phyloP scores from a whole-genome alignment of 1,140 invertebrate genomes.

The Drosophila takahashii region DNA sequence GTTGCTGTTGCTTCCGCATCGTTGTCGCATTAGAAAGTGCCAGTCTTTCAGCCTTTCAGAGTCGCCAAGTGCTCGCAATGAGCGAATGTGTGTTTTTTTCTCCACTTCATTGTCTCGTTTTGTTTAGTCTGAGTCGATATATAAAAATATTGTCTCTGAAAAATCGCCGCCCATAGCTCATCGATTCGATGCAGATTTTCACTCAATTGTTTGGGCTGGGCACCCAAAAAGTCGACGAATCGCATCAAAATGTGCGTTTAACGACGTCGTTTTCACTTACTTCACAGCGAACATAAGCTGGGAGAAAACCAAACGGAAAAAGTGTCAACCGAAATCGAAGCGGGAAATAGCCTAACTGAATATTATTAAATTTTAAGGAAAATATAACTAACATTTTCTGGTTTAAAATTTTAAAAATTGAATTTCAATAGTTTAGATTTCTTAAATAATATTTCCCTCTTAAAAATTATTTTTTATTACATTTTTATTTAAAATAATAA shows the following conservation, averaged over 20 bases:
- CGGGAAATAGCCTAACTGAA: background rate
- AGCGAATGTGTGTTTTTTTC: constrained; percentile 13
- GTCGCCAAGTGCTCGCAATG: constrained; percentile 29
- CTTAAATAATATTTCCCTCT: too few relatives aligned
- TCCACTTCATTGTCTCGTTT: constrained; percentile 4
- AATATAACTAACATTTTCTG: too few relatives aligned
- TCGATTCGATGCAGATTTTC: constrained; percentile 77
- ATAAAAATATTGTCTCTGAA: background rate
- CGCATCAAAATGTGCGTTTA: constrained; percentile 60
- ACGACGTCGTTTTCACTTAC: constrained; percentile 71
- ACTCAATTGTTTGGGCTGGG: constrained; percentile 61
- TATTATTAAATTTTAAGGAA: too few relatives aligned
- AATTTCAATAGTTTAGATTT: too few relatives aligned
- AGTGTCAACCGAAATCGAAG: constrained; percentile 34
- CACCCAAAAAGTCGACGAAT: constrained; percentile 33
- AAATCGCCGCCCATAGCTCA: constrained; percentile 20
- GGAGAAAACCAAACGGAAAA: constrained; percentile 41
- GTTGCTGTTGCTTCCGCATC: constrained; percentile 34
- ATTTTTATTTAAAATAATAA: too few relatives aligned
- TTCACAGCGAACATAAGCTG: constrained; percentile 8
- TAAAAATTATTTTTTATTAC: too few relatives aligned
- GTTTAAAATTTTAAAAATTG: too few relatives aligned
- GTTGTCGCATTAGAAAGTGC: constrained; percentile 54
- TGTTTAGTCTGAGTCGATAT: constrained; percentile 1
- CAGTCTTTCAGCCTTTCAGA: constrained; percentile 35